These are phyloP conservation scores for Magallana ariakensis DNA, from an alignment of 1,140 invertebrate species.

Conservation along the genomic window DNA sequence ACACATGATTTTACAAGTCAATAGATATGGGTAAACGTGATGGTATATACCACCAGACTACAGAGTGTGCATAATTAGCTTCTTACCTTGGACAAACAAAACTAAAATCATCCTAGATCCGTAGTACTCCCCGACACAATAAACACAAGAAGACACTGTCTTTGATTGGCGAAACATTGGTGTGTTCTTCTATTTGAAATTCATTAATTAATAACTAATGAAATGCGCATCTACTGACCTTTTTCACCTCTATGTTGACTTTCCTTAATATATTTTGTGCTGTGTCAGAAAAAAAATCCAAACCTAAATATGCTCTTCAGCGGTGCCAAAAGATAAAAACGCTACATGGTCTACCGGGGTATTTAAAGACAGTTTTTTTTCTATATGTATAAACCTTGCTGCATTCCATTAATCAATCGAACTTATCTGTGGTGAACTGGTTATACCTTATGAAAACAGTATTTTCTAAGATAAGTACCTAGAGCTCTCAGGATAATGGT, in stretches of 20 bases:
- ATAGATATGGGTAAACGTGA: too few species aligned
- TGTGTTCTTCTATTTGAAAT: too few species aligned
- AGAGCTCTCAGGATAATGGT: neutral
- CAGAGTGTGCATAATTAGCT: too few species aligned
- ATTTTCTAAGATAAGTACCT: neutral
- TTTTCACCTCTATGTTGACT: neutral
- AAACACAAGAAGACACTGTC: too few species aligned
- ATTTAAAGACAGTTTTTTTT: neutral
- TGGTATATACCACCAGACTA: too few species aligned
- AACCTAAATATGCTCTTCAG: neutral
- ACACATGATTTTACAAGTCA: too few species aligned
- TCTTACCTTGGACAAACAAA: too few species aligned
- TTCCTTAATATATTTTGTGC: neutral
- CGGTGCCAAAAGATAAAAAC: slow-evolving; percentile 27
- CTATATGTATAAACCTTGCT: neutral
- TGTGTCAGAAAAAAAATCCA: neutral
- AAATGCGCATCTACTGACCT: slow-evolving; percentile 1
- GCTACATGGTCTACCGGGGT: neutral
- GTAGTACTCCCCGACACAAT: too few species aligned
- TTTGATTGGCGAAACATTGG: too few species aligned
- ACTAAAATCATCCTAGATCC: too few species aligned
- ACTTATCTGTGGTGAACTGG: neutral
- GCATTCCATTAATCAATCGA: slow-evolving; percentile 20
- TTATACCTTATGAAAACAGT: slow-evolving; percentile 25
- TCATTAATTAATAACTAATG: slow-evolving; percentile 12